A percentile compares a stretch with the other conserved stretches of the same genome.
Evolutionary conservation across 2,113 vertebrate species (phyloP).

Genomic region (Miniopterus natalensis): DNA sequence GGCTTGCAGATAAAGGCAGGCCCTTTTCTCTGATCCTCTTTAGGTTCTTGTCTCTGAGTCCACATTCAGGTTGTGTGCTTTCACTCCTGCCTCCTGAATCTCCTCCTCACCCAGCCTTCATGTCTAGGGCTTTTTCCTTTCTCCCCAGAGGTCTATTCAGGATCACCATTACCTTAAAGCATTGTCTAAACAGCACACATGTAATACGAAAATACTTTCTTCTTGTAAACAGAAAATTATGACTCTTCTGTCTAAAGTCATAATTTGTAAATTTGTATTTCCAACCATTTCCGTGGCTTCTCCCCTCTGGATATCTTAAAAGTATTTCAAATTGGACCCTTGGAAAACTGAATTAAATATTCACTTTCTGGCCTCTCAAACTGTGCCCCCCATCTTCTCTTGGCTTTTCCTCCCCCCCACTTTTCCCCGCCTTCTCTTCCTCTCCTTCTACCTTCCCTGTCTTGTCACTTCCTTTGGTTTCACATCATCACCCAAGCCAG

Average conservation of each 20-base stretch:
- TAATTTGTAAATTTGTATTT: neutral
- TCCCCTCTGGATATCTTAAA: neutral
- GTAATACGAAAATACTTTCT: neutral
- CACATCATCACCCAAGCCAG: neutral
- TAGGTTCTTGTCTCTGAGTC: neutral
- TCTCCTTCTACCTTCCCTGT: neutral
- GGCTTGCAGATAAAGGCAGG: neutral
- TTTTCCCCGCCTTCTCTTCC: no score
- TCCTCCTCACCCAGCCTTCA: neutral
- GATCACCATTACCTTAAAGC: neutral
- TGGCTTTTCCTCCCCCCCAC: no score
- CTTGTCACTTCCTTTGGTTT: neutral
- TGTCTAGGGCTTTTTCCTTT: neutral
- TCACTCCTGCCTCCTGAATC: neutral
- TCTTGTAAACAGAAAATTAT: neutral
- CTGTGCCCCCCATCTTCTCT: no score
- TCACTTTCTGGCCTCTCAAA: neutral
- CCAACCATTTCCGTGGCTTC: neutral
- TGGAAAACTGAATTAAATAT: neutral
- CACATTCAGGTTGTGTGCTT: neutral
- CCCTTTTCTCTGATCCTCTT: neutral
- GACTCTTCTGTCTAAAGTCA: neutral
- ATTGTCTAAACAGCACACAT: neutral
- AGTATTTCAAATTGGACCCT: neutral
- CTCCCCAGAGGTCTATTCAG: neutral